Evolutionary conservation across 2,888 invertebrate genomes (phyloP), one percentile per base, ranked within the genome.

Genomic region (Conus canariensis): DNA sequence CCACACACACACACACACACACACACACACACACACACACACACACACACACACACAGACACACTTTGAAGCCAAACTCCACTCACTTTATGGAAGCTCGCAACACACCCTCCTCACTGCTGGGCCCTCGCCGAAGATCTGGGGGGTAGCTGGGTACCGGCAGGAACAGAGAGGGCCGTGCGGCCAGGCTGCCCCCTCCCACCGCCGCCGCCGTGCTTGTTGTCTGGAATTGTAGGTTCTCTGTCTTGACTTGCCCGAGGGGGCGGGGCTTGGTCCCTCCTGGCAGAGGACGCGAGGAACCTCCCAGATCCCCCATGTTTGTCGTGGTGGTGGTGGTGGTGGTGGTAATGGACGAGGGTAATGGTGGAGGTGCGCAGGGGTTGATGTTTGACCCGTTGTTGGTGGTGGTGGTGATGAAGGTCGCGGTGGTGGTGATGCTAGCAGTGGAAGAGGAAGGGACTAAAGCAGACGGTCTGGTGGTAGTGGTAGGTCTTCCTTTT

Each of bases 201-300:
- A 3, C 10, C 16, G 64, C 64, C 64, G 64, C 64, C 16, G 12
- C 64, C 64, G 88, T 12, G 45, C 14, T 19, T 8, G n/a, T n/a
- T n/a, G 30, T n/a, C 59, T 77, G 56, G 88, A 90, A 90, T 7
- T 80, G 89, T 0, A 90, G 82, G n/a, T 67, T 77, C 64, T 90
- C 90, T 25, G 30, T 89, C 67, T 89, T 90, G 19, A 90, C 90
- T 19, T 89, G 89, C 14, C 90, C 90, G 59, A 90, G 82, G 80
- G 89, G 90, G 87, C 90, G 90, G 58, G 90, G 89, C 56, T 59
- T 89, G 77, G 60, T 25, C 60, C 19, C 60, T 25, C 25, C 25
- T 19, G 60, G 74, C 74, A 22, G 22, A 19, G 14, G 64, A 19
- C 64, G 64, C 64, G 45, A 45, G 45, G 2, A 1, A 16, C 5